phyloP scores from a whole-genome alignment of 1,140 invertebrate species.

The Adelges cooleyi region DNA sequence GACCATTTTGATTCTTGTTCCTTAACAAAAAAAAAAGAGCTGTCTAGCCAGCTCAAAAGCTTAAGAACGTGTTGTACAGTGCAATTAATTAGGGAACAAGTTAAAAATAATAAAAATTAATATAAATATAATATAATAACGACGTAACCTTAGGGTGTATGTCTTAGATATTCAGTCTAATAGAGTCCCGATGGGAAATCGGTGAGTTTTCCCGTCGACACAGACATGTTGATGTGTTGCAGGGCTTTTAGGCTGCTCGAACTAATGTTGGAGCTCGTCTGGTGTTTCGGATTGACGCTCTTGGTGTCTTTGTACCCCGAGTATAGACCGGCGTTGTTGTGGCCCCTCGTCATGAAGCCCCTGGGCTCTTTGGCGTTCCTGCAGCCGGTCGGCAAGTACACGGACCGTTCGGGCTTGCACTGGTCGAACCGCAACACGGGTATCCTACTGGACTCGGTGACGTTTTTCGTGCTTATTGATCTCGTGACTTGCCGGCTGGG shows the following conservation, averaged over 20 bases:
- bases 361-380: not conserved
- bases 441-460: conserved; percentile 15
- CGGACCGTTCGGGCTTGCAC: conserved; percentile 11
- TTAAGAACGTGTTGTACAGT: no score
- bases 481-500: conserved; percentile 24
- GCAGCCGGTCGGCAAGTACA: conserved; percentile 2
- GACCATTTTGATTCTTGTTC: no score
- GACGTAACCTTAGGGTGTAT: no score
- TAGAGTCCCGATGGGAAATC: conserved; percentile 61
- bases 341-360: conserved; percentile 46
- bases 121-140: no score
- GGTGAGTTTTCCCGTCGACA: conserved; percentile 47
- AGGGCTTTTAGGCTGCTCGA: conserved; percentile 24
- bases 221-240: conserved; percentile 32
- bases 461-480: conserved; percentile 30
- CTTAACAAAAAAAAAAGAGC: no score
- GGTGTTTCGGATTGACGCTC: conserved; percentile 36
- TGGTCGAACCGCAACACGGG: conserved; percentile 16
- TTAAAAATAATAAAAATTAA: no score
- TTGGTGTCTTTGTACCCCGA: conserved; percentile 42
- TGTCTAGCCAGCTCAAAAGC: no score
- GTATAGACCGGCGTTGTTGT: conserved; percentile 48
- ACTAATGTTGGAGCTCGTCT: conserved; percentile 33
- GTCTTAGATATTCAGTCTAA: no score
- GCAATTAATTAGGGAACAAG: no score